Base-by-base conservation (phyloP, 2,797 vertebrate genomes). In the Etheostoma nigrum region DNA sequence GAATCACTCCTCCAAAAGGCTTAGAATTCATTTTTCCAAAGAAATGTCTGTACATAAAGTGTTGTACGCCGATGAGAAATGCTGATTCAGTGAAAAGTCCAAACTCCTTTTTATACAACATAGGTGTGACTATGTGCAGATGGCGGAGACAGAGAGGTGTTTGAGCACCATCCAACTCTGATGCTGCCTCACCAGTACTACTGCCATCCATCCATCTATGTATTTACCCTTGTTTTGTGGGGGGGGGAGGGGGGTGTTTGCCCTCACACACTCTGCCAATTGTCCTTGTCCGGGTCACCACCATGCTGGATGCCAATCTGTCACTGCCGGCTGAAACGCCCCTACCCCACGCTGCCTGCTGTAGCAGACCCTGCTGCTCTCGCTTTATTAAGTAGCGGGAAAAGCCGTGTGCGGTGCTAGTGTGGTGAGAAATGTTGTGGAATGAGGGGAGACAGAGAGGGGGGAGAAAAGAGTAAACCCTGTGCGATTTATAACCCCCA, bases 271-370 rank as follows among this genome's bases (percentile, higher is more conserved):
- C 57, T 76, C 44, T 83, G 84, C 80, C 85, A 89, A 82, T 84
- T 84, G 87, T 88, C 76, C 89, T 82, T 80, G 89, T 81, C 72
- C 67, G 16, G 86, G 87, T 91, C 89, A 85, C 65, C 64, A 25
- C 78, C 70, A 80, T 75, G 85, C 72, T 90, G 86, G 88, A 89
- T 86, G 86, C 89, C 91, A 91, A 91, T 94, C 91, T 87, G 86
- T 93, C 88, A 89, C 81, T 76, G 82, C 86, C 78, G 84, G 79
- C 86, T 75, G 68, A 89, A 84, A 74, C 33, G 1, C 76, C 83
- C 66, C 54, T 55, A 23, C 68, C 67, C 73, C 73, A 25, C 25
- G 25, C 25, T 4, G 78, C 62, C 65, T 27, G 58, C 71, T 51
- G 48, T 16, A 42, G 59, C 19, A 3, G 65, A 63, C 71, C 81